Evolutionary conservation across 1,140 invertebrate genomes (phyloP).

Genomic region (Scaptodrosophila lebanonensis): DNA sequence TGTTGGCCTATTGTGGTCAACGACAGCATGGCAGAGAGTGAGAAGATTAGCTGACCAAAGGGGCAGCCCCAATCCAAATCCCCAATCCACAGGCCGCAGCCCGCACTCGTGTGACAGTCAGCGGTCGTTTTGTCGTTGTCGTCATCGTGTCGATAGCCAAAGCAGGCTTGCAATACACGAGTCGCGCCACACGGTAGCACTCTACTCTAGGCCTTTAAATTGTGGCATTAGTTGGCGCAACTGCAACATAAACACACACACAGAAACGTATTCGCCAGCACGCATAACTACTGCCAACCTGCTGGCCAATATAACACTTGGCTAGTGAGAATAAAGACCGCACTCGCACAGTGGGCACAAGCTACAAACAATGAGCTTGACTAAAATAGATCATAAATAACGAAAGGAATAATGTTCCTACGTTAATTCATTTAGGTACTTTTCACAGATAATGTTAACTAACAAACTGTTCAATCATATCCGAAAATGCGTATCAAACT

Average conservation of each 20-base stretch:
- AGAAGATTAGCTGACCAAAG: constrained; percentile 3
- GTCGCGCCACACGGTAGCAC: neutral
- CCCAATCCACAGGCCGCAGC: constrained; percentile 4
- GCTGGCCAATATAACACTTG: no score
- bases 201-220: constrained; percentile 12
- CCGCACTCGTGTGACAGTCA: no score
- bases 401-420: no score
- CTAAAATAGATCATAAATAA: no score
- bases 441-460: no score
- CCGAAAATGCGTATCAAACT: no score
- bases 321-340: constrained; percentile 39
- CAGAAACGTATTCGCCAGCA: constrained; percentile 6
- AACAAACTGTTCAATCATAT: no score
- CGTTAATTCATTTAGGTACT: no score
- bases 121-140: neutral
- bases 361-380: no score
- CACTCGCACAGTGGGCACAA: no score
- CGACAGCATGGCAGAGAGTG: neutral
- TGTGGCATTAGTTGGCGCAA: constrained; percentile 4
- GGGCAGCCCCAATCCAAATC: constrained; percentile 5
- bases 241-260: no score
- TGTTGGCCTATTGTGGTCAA: neutral
- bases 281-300: constrained; percentile 8
- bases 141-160: neutral
- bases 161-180: no score